Base-by-base conservation (phyloP, 2,797 vertebrate species). In the Botia kubotai region DNA sequence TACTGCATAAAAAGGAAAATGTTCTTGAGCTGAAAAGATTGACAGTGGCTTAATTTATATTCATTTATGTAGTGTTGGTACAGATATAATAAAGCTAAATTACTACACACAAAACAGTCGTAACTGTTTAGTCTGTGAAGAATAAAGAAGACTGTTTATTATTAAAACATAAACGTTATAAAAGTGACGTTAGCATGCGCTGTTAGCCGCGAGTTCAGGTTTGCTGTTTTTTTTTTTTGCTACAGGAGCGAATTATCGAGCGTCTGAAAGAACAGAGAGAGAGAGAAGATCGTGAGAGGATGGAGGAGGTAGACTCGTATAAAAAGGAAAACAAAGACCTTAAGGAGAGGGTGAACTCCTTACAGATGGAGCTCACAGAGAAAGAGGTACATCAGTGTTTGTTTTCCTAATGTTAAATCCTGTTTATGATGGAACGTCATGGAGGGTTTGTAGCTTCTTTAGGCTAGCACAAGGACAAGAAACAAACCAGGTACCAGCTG, bases 271-370 rank as follows among this genome's bases (percentile, higher is more conserved):
- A 99, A 89, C 97, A 99, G 89, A 94, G 98, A 71, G 98, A 99
- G 78, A 92, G 97, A 82, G 97, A 99, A 90, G 98, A 99, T 88
- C 94, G 97, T 87, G 98, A 98, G 90, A 95, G 97, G 85, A 90
- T 97, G 87, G 97, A 98, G 87, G 97, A 99, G 91, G 95, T 97
- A 39, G 98, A 99, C 67, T 95, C 95, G 2, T 99, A 96, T 80
- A 98, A 97, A 89, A 99, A 99, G 90, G 98, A 99, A 89, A 99
- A 99, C 92, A 99, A 99, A 90, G 98, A 99, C 63, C 92, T 99
- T 55, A 99, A 99, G 91, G 98, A 99, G 88, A 99, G 96, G 89
- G 95, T 99, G 87, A 98, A 97, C 93, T 93, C 90, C 89, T 93
- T 99, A 87, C 98, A 99, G 92, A 94, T 98, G 85, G 98, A 99